A percentile compares a stretch with the other conserved stretches of the same genome.
These are phyloP conservation scores for human (Homo sapiens) DNA, from an alignment of 2,113 vertebrate genomes.

Conservation along the genomic window DNA sequence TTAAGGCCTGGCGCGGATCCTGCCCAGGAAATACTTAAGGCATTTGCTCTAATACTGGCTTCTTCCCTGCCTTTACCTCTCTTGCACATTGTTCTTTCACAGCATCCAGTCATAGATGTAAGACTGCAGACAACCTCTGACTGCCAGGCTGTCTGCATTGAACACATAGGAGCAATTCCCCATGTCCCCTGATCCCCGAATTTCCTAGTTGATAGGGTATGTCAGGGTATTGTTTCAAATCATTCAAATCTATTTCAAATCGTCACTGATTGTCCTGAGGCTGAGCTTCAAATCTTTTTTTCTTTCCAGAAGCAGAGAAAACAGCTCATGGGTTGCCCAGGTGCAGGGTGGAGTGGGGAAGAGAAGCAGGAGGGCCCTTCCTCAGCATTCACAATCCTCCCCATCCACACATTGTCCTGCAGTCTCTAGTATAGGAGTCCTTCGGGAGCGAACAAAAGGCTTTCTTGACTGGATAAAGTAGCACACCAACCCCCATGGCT, in stretches of 20 bases:
- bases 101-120: background rate
- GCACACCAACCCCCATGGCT: background rate
- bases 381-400: background rate
- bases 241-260: slow-evolving; percentile 19
- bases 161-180: background rate
- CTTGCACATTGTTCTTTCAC: background rate
- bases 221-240: background rate
- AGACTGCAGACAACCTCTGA: background rate
- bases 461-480: slow-evolving; percentile 3
- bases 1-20: background rate
- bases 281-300: background rate
- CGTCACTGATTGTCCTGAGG: background rate
- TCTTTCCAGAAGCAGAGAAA: background rate
- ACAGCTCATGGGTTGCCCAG: background rate
- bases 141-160: background rate
- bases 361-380: background rate
- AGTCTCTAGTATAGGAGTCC: background rate
- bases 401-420: background rate
- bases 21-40: background rate
- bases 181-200: background rate
- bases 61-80: background rate
- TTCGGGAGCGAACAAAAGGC: background rate
- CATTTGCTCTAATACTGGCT: background rate
- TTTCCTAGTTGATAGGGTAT: background rate
- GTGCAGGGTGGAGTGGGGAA: background rate